Percentiles rank a stretch among this genome's conserved stretches.
Conservation (phyloP, 2,888 invertebrate genomes). For the Cybosia mesomella region DNA sequence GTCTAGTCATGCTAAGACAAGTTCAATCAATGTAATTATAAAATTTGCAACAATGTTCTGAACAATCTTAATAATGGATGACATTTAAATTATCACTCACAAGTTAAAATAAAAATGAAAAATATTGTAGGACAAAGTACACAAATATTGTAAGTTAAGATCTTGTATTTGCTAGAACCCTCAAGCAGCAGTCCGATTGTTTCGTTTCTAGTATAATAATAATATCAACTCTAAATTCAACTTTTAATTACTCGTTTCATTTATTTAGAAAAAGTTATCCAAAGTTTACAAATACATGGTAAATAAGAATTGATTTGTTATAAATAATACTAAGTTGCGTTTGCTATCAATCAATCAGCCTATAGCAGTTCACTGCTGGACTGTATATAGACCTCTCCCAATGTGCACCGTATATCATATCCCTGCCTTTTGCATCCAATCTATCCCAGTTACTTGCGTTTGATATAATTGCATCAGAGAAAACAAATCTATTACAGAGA, state of each 20-base stretch:
- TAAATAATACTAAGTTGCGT: neutral
- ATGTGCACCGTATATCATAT: neutral
- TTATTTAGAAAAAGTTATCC: neutral
- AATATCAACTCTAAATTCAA: neutral
- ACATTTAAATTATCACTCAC: neutral
- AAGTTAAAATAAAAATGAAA: no score
- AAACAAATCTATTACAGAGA: no score
- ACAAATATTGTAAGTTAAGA: neutral
- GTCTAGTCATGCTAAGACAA: neutral
- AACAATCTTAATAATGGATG: neutral
- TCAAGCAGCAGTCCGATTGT: neutral
- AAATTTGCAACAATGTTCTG: no score
- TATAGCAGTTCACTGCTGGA: neutral
- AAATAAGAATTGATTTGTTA: neutral
- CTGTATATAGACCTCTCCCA: neutral
- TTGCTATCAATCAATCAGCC: neutral
- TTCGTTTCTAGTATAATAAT: neutral
- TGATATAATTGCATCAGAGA: no score
- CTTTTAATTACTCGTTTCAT: neutral
- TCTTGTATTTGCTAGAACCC: neutral
- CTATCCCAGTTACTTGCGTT: neutral
- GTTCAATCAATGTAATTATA: no score
- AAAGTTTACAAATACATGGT: conserved; percentile 1
- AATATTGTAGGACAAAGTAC: no score
- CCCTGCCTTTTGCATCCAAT: neutral